phyloP scores from a whole-genome alignment of 2,113 vertebrate genomes.

The Hippocampus zosterae region DNA sequence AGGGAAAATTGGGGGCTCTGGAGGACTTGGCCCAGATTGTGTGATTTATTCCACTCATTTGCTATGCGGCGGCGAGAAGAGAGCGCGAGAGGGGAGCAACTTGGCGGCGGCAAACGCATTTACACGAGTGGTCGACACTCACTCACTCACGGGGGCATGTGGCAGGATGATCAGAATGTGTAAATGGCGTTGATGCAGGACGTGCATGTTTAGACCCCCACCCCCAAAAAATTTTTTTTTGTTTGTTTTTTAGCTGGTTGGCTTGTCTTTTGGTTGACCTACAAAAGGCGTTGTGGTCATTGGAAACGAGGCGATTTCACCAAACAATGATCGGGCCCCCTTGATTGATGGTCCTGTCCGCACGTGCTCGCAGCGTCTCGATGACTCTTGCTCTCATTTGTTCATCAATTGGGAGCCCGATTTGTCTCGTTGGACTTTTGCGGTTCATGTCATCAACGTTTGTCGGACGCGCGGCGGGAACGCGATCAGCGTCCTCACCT shows the following conservation, averaged over 20 bases:
- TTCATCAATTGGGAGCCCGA: not conserved
- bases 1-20: constrained; percentile 46
- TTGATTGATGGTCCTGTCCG: too few species aligned
- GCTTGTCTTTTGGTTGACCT: too few species aligned
- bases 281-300: not conserved
- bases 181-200: too few species aligned
- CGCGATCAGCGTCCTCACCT: too few species aligned
- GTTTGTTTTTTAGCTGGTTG: too few species aligned
- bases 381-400: not conserved
- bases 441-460: not conserved
- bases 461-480: too few species aligned
- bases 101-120: not conserved
- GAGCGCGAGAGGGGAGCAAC: constrained; percentile 11
- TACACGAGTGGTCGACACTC: not conserved
- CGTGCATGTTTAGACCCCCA: too few species aligned
- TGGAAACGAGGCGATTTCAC: not conserved
- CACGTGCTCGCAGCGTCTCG: too few species aligned
- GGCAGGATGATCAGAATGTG: too few species aligned
- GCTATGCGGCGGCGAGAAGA: constrained; percentile 61
- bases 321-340: too few species aligned
- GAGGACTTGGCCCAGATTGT: constrained; percentile 70
- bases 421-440: not conserved
- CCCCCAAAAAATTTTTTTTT: too few species aligned
- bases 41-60: constrained; percentile 71
- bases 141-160: too few species aligned